Percentiles rank a stretch among this genome's conserved stretches.
Evolutionary conservation across 2,113 vertebrate species (phyloP).

Genomic region (Malurus alboscapulatus): DNA sequence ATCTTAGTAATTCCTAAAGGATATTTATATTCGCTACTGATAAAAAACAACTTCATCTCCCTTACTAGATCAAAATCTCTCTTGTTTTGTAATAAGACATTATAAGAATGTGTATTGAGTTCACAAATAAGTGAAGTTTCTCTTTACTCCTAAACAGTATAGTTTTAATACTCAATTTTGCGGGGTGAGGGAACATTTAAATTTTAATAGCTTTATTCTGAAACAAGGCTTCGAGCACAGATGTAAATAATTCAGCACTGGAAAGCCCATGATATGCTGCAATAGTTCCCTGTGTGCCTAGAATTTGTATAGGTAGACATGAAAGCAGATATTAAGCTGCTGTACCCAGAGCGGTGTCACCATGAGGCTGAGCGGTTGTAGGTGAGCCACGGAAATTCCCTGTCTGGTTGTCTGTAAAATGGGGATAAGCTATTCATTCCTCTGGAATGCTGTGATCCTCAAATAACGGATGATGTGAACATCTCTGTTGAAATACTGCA

Average conservation of each 20-base stretch:
- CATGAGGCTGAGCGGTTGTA: not conserved
- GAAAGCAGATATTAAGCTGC: not conserved
- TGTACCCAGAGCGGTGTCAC: not conserved
- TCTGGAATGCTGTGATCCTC: constrained; percentile 47
- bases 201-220: constrained; percentile 35
- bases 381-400: constrained; percentile 20
- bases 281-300: not conserved
- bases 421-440: not conserved
- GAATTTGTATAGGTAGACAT: not conserved
- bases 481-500: constrained; percentile 39
- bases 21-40: not conserved
- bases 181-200: not conserved
- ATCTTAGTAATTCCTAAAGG: not conserved
- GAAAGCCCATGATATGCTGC: not conserved
- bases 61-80: not conserved
- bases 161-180: not conserved
- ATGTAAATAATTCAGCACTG: constrained; percentile 19
- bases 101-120: not conserved
- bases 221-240: not conserved
- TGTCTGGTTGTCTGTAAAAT: not conserved
- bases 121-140: constrained; percentile 2
- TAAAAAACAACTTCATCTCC: not conserved
- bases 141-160: not conserved
- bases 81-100: not conserved
- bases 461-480: constrained; percentile 44